Evolutionary conservation across 2,797 vertebrate species (phyloP), one percentile per base, ranked within the genome.

Genomic region (Hemitrygon akajei): DNA sequence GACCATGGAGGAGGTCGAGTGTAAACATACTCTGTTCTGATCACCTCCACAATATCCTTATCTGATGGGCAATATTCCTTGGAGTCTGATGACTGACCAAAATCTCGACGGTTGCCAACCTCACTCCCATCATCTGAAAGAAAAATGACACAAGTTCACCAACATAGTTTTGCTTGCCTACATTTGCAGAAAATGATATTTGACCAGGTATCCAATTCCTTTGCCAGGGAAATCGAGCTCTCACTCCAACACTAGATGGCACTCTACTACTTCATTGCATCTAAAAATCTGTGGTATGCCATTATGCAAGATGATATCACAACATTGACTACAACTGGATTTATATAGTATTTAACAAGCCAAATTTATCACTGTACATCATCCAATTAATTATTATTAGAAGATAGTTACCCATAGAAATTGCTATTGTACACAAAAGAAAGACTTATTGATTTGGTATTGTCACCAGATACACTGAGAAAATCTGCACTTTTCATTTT

Each of bases 11-110:
- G 98, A 0, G 98, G 98, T 94, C 98, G 96, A 0, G 98, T 99
- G 95, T 99, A 99, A 94, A 99, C 98, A 0, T 99, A 99, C 95
- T 99, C 98, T 60, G 98, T 99, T 96, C 98, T 98, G 96, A 99
- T 98, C 96, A 99, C 98, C 96, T 99, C 98, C 96, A 99, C 98
- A 82, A 99, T 99, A 96, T 99, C 98, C 94, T 98, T 98, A 95
- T 99, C 98, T 0, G 98, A 98, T 95, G 98, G 97, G 96, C 98
- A 99, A 96, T 98, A 99, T 96, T 99, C 98, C 96, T 98, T 98
- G 94, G 98, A 98, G 96, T 99, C 98, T 9, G 97, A 95, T 16
- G 97, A 97, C 93, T 97, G 97, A 37, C 97, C 96, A 0, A 96
- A 96, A 94, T 98, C 98, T 58, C 97, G 97, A 95, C 97, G 97